These are phyloP conservation scores for Rhopalosiphum nymphaeae DNA, from an alignment of 2,888 invertebrate genomes.

Conservation along the genomic window DNA sequence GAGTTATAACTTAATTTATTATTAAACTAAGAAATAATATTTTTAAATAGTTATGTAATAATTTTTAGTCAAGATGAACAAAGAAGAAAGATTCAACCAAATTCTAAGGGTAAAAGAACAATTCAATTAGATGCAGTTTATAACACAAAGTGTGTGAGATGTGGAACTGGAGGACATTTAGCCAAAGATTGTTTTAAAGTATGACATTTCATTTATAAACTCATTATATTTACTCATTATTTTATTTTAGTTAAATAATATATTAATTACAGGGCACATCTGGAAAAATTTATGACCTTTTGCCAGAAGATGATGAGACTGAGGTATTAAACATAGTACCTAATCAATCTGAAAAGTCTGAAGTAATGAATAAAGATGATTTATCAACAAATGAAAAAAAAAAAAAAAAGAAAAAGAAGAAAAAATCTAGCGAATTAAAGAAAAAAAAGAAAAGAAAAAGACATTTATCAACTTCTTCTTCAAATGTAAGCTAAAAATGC, in stretches of 20 bases:
- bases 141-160: slow-evolving; percentile 71
- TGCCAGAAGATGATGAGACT: slow-evolving; percentile 69
- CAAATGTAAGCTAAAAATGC: slow-evolving; percentile 34
- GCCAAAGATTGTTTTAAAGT: slow-evolving; percentile 71
- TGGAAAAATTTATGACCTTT: slow-evolving; percentile 71
- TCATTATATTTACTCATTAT: slow-evolving; percentile 30
- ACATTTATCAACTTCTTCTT: slow-evolving; percentile 65
- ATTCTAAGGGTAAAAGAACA: slow-evolving; percentile 68
- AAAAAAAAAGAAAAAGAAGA: slow-evolving; percentile 68
- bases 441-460: slow-evolving; percentile 69
- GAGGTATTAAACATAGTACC: background rate
- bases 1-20: slow-evolving; percentile 66
- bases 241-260: slow-evolving; percentile 3
- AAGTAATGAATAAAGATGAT: slow-evolving; percentile 36
- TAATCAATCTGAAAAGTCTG: slow-evolving; percentile 21
- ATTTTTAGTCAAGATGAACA: slow-evolving; percentile 69
- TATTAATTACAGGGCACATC: slow-evolving; percentile 68
- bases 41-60: background rate
- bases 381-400: slow-evolving; percentile 66
- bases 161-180: slow-evolving; percentile 71
- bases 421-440: slow-evolving; percentile 69
- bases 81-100: slow-evolving; percentile 69
- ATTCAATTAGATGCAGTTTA: slow-evolving; percentile 71
- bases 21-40: background rate
- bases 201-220: slow-evolving; percentile 27